Evolutionary conservation across 2,797 vertebrate species (phyloP), one percentile per base, ranked within the genome.

Genomic region (Melanotaenia trifasciata): DNA sequence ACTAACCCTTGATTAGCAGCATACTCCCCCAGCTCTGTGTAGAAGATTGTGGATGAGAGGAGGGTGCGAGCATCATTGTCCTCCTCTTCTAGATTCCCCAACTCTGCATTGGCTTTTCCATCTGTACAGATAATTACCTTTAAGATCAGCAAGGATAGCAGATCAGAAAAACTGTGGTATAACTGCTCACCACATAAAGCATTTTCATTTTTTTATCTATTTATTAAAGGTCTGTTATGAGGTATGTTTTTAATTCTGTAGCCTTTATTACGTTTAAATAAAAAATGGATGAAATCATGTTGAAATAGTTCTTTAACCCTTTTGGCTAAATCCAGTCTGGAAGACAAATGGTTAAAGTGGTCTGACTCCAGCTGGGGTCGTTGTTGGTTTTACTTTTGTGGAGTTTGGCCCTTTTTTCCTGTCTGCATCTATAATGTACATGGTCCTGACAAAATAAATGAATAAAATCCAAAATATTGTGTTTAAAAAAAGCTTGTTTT

Each of bases 71-170:
- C 84, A 14, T 94, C 90, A 7, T 61, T 75, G 62, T 93, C 90
- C 35, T 93, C 91, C 51, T 74, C 81, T 58, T 94, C 92, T 28
- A 95, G 87, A 70, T 94, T 92, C 24, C 94, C 94, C 62, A 95
- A 65, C 2, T 84, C 86, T 14, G 93, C 91, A 86, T 94, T 95
- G 64, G 94, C 94, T 84, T 92, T 94, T 54, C 94, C 94, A 18
- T 94, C 94, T 58, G 94, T 95, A 70, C 94, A 94, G 82, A 95
- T 90, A 74, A 95, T 92, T 66, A 95, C 94, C 94, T 95, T 85
- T 0, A 43, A 67, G 40, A 84, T 86, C 72, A 82, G 69, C 40
- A 68, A 78, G 58, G 26, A 83, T 14, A 77, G 14, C 38, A 24
- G 35, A 81, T 74, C 59, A 72, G 70, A 8, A 1, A 30, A 28